Conservation (phyloP, 2,113 vertebrate species). For the Noturus placidus region DNA sequence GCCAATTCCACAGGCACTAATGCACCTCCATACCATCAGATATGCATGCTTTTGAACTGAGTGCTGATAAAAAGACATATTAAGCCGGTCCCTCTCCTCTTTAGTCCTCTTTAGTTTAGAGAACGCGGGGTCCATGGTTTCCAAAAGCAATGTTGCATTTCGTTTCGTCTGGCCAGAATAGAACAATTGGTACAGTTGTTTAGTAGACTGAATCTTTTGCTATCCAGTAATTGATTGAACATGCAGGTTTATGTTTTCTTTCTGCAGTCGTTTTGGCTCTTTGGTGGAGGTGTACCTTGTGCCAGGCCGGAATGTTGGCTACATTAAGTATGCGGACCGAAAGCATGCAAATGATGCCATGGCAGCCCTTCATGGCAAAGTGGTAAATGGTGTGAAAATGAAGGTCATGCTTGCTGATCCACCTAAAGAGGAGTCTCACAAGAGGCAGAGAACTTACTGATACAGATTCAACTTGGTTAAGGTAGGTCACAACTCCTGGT, state of each 20-base stretch:
- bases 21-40: too few relatives aligned
- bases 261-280: conserved; percentile 84
- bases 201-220: background rate
- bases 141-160: too few relatives aligned
- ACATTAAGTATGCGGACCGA: conserved; percentile 90
- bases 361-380: conserved; percentile 81
- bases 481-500: conserved; percentile 50
- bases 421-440: conserved; percentile 89
- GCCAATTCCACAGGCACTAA: too few relatives aligned
- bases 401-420: conserved; percentile 95
- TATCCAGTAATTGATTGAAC: background rate
- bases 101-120: too few relatives aligned
- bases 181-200: background rate
- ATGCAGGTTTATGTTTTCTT: background rate
- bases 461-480: background rate
- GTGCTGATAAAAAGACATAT: too few relatives aligned
- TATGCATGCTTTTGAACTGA: too few relatives aligned
- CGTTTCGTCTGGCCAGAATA: too few relatives aligned
- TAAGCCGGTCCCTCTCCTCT: too few relatives aligned
- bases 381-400: conserved; percentile 89
- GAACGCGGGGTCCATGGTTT: too few relatives aligned
- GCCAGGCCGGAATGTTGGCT: conserved; percentile 89
- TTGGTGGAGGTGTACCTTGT: conserved; percentile 91
- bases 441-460: conserved; percentile 89
- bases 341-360: conserved; percentile 88